phyloP scores from a whole-genome alignment of 2,888 invertebrate genomes.

The Apodemia zela region DNA sequence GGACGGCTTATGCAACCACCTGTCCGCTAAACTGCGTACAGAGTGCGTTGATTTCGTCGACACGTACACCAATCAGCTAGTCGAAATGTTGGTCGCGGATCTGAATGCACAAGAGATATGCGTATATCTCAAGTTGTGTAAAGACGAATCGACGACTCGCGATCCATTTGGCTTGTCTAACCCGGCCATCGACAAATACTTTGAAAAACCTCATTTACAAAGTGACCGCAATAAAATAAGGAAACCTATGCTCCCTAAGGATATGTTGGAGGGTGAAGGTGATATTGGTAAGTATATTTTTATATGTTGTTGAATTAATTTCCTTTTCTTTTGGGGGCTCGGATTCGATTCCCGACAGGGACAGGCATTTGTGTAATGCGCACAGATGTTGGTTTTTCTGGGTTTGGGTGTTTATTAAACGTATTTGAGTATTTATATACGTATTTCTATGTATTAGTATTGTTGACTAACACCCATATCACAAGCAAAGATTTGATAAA shows the following conservation, averaged over 20 bases:
- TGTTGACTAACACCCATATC: too few relatives aligned
- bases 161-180: conserved; percentile 52
- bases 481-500: too few relatives aligned
- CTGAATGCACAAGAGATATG: conserved; percentile 86
- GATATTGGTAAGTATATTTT: conserved; percentile 67
- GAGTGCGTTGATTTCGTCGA: conserved; percentile 89
- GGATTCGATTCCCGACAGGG: too few relatives aligned
- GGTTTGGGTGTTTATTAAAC: too few relatives aligned
- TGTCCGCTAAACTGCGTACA: conserved; percentile 81
- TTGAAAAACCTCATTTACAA: conserved; percentile 54
- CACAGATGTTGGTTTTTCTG: too few relatives aligned
- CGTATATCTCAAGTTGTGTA: conserved; percentile 87
- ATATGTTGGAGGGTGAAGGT: conserved; percentile 50
- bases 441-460: too few relatives aligned
- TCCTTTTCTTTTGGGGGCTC: neutral
- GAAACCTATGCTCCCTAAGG: conserved; percentile 49
- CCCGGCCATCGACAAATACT: conserved; percentile 53
- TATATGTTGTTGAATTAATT: neutral
- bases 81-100: conserved; percentile 89
- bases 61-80: conserved; percentile 86
- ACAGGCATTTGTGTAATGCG: too few relatives aligned
- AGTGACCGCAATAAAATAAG: conserved; percentile 62
- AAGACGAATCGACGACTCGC: conserved; percentile 48
- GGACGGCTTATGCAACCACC: conserved; percentile 84
- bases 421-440: too few relatives aligned